Conservation (phyloP, 2,888 invertebrate genomes). For the Drosophila robusta region DNA sequence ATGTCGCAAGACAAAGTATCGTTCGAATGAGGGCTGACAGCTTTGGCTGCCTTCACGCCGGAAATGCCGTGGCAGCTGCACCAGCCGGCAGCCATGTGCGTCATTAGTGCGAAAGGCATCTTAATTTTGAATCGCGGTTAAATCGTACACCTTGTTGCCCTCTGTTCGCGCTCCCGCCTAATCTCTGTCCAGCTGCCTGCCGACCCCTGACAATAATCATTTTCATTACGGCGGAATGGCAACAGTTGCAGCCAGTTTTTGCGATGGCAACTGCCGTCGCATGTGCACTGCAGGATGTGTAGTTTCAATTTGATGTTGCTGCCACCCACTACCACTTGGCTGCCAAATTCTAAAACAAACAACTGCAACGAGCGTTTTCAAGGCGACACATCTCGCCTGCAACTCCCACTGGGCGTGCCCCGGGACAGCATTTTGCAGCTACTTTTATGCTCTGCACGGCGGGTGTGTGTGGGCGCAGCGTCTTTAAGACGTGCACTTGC, state of each 20-base stretch:
- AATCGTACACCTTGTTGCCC: neutral
- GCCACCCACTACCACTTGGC: conserved; percentile 15
- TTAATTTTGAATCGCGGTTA: conserved; percentile 51
- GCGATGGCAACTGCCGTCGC: conserved; percentile 15
- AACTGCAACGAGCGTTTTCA: conserved; percentile 60
- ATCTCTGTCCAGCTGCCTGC: conserved; percentile 10
- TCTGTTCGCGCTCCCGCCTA: neutral
- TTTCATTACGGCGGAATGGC: conserved; percentile 68
- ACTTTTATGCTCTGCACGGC: conserved; percentile 59
- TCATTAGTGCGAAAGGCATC: conserved; percentile 70
- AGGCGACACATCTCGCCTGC: conserved; percentile 54
- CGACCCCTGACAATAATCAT: conserved; percentile 75
- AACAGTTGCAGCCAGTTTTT: neutral
- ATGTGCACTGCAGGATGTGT: conserved; percentile 54
- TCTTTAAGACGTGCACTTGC: conserved; percentile 78
- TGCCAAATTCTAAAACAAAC: conserved; percentile 73
- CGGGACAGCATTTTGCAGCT: conserved; percentile 68
- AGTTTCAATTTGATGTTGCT: conserved; percentile 70
- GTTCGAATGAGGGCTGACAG: conserved; percentile 67
- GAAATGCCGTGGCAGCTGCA: conserved; percentile 13
- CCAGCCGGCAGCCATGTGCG: conserved; percentile 16
- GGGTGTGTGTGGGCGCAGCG: conserved; percentile 5
- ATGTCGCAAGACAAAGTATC: conserved; percentile 71
- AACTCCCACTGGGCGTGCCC: conserved; percentile 30
- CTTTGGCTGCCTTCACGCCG: conserved; percentile 23